Evolutionary conservation across 2,113 vertebrate species (phyloP), one percentile per base, ranked within the genome.

Genomic region (Chaenocephalus aceratus): DNA sequence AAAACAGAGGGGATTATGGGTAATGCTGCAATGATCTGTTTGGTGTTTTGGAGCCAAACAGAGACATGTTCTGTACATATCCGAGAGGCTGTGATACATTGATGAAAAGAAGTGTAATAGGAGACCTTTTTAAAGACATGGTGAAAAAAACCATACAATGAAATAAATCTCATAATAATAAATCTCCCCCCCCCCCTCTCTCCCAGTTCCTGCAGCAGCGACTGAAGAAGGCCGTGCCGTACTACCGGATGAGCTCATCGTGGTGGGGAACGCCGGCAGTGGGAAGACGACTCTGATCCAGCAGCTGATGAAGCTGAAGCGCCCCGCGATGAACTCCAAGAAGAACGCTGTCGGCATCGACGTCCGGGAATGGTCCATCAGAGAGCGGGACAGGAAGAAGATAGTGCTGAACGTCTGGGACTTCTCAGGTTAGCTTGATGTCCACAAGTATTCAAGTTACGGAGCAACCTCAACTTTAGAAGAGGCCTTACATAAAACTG

Each of bases 201-300:
- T 1, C n/a, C 83, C 99, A 98, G 88, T 98, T 98, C 93, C 96
- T 99, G 87, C 98, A 99, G 66, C 98, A 98, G 88, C 95, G 98
- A 26, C 93, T 99, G 83, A 99, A 97, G 91, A 99, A 99, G 91
- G 96, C 98, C 0, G 97, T 97, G 26, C 98, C 98, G 11, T 99
- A 99, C 69, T 95, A 96, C 80, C 94, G 97, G 63, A 97, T 99
- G 97, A 99, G 80, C 96, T 99, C 11, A 96, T 99, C 59, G 96
- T 99, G 78, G 96, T 99, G 90, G 98, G 98, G 16, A 98, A 96
- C 16, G 92, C 94, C 0, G 94, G 95, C 41, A 97, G 98, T 77
- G 98, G 98, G 48, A 99, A 99, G 89, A 99, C 96, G 14, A 94
- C 96, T 1, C 90, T 99, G 41, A 91, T 99, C 56, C 96, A 96